A percentile compares a stretch with the other conserved stretches of the same genome.
Evolutionary conservation across 2,113 vertebrate species (phyloP).

Genomic region (Paramisgurnus dabryanus): DNA sequence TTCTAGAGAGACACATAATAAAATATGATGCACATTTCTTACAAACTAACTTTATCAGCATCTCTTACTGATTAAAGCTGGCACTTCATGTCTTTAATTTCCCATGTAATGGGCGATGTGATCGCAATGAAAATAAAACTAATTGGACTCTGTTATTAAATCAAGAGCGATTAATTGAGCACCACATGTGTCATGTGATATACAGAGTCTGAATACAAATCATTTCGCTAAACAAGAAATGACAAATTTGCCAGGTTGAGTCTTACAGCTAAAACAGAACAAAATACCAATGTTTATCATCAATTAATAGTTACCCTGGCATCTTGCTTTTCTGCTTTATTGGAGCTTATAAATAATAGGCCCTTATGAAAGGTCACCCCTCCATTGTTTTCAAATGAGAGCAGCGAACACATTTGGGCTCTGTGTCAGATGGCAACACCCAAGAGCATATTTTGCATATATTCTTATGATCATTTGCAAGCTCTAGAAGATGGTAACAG

Average conservation of each 20-base stretch:
- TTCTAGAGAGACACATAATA: conserved; percentile 20
- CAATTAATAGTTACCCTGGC: conserved; percentile 31
- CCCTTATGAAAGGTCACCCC: conserved; percentile 45
- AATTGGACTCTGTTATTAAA: conserved; percentile 48
- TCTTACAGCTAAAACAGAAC: conserved; percentile 28
- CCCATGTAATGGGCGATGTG: conserved; percentile 44
- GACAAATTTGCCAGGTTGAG: conserved; percentile 31
- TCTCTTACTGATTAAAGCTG: conserved; percentile 48
- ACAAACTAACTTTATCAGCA: conserved; percentile 47
- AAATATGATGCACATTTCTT: conserved; percentile 58
- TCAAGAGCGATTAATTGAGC: conserved; percentile 54
- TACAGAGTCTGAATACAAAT: conserved; percentile 54
- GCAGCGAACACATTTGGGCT: conserved; percentile 40
- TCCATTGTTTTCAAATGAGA: conserved; percentile 51
- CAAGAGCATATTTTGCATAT: conserved; percentile 61
- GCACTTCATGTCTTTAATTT: conserved; percentile 48
- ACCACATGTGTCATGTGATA: conserved; percentile 49
- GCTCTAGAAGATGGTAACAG: conserved; percentile 59
- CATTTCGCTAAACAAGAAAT: conserved; percentile 35
- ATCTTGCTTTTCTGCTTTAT: conserved; percentile 16
- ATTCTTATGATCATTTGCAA: conserved; percentile 61
- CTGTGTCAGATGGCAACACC: conserved; percentile 55
- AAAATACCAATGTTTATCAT: conserved; percentile 45
- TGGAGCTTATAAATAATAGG: conserved; percentile 52
- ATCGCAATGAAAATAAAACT: conserved; percentile 48